Conservation (phyloP, 2,888 invertebrate genomes). For the Acleris emargana region DNA sequence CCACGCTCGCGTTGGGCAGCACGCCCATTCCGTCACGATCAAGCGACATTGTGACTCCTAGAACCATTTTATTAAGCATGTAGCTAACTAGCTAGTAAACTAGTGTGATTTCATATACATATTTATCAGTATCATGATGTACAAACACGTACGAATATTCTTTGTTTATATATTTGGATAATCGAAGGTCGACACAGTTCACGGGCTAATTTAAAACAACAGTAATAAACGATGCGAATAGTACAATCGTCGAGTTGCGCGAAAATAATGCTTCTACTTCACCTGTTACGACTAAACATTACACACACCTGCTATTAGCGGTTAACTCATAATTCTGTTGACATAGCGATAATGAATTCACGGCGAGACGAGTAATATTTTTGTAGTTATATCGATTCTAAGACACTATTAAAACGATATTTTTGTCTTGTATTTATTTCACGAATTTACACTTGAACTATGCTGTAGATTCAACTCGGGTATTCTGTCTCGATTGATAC, state of each 20-base stretch:
- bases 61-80: background rate
- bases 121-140: background rate
- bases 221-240: slow-evolving; percentile 12
- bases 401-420: slow-evolving; percentile 52
- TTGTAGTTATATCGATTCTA: slow-evolving; percentile 72
- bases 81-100: background rate
- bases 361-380: slow-evolving; percentile 63
- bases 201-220: slow-evolving; percentile 12
- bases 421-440: slow-evolving; percentile 35
- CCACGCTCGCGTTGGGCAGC: slow-evolving; percentile 53
- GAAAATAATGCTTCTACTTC: slow-evolving; percentile 19
- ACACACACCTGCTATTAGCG: slow-evolving; percentile 58
- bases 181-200: slow-evolving; percentile 18
- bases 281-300: slow-evolving; percentile 23
- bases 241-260: slow-evolving; percentile 9
- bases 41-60: slow-evolving; percentile 62
- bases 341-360: slow-evolving; percentile 69
- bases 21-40: slow-evolving; percentile 69
- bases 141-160: background rate
- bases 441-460: slow-evolving; percentile 20
- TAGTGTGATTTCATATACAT: background rate
- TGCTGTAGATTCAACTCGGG: background rate
- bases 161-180: slow-evolving; percentile 23
- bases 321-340: slow-evolving; percentile 74
- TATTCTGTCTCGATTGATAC: slow-evolving; percentile 6